Percentiles rank a stretch among this genome's conserved stretches.
Conservation (phyloP, 2,888 invertebrate genomes). For the Amblyjoppa fuscipennis region DNA sequence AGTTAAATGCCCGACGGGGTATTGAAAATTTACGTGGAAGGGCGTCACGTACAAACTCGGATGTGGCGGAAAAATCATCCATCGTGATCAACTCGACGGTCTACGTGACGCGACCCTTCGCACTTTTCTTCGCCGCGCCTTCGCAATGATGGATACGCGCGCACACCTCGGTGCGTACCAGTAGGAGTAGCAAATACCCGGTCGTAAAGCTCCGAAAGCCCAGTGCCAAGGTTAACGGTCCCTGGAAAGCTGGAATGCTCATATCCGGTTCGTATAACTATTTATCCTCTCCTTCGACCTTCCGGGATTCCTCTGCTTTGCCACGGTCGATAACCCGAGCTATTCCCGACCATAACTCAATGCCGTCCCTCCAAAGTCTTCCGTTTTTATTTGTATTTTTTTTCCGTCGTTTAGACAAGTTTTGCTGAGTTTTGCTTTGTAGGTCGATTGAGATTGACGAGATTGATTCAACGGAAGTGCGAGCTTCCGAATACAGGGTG, state of each 20-base stretch:
- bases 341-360: not conserved
- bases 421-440: not conserved
- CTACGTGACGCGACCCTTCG: conserved; percentile 30
- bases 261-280: not conserved
- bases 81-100: not conserved
- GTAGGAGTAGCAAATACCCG: not conserved
- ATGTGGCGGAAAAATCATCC: conserved; percentile 14
- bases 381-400: too few relatives aligned
- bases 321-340: too few relatives aligned
- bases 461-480: conserved; percentile 10
- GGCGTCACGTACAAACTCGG: conserved; percentile 1
- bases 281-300: not conserved
- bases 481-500: not conserved
- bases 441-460: not conserved
- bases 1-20: not conserved
- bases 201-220: not conserved
- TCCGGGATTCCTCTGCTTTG: not conserved
- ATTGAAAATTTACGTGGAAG: too few relatives aligned
- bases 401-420: not conserved
- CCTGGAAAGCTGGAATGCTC: not conserved
- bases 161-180: too few relatives aligned
- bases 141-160: not conserved
- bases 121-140: not conserved
- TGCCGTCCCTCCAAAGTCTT: not conserved
- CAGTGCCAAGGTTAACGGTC: not conserved